Evolutionary conservation across 2,113 vertebrate species (phyloP).

Genomic region (Aphelocoma coerulescens): DNA sequence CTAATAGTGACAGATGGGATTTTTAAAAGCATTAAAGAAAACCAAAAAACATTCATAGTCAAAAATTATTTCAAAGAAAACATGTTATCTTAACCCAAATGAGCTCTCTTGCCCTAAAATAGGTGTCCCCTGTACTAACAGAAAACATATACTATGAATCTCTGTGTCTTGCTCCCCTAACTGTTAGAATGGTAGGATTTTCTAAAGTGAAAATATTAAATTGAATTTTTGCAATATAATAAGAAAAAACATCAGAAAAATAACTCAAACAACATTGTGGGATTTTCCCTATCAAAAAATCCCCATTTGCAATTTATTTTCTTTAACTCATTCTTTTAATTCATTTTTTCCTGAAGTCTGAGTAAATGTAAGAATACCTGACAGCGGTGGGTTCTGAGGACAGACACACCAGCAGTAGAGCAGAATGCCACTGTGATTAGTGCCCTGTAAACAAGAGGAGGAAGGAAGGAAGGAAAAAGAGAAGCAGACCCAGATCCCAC

Average conservation of each 20-base stretch:
- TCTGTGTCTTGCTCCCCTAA: neutral
- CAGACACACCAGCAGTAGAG: neutral
- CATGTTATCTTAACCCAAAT: neutral
- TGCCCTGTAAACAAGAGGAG: neutral
- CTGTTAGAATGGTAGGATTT: neutral
- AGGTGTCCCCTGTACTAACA: neutral
- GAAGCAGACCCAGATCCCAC: slow-evolving; percentile 4
- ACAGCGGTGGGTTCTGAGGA: neutral
- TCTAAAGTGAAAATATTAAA: neutral
- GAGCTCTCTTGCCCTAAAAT: neutral
- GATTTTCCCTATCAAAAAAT: neutral
- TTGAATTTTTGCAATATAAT: neutral
- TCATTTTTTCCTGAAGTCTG: neutral
- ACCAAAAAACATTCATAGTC: neutral
- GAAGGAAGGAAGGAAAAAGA: neutral
- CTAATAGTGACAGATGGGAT: neutral
- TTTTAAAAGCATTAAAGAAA: neutral
- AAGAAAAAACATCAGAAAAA: neutral
- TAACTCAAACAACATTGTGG: neutral
- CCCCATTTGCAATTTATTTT: neutral
- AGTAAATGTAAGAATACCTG: neutral
- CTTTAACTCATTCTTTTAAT: neutral
- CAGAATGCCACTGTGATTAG: neutral
- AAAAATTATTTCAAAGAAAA: neutral
- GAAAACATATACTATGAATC: neutral